phyloP scores from a whole-genome alignment of 2,113 vertebrate genomes.

The Aldabrachelys gigantea region DNA sequence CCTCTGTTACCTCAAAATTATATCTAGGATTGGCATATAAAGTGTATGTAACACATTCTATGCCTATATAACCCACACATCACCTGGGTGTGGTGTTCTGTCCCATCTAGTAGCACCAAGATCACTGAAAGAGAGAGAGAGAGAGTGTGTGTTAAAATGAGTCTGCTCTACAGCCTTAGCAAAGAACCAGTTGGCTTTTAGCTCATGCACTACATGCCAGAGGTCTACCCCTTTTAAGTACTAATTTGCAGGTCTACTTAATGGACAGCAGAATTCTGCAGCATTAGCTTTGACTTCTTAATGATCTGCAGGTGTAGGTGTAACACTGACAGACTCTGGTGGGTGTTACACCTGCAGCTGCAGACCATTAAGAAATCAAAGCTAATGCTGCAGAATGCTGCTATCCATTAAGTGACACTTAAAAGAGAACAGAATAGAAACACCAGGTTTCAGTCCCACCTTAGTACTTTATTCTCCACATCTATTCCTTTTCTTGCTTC shows the following conservation, averaged over 20 bases:
- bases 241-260: not conserved
- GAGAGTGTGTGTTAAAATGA: no score
- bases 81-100: no score
- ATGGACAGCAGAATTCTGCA: not conserved
- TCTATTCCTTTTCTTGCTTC: constrained; percentile 2
- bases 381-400: not conserved
- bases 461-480: not conserved
- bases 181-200: no score
- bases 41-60: not conserved
- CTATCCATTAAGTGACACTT: not conserved
- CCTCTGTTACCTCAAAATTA: constrained; percentile 11
- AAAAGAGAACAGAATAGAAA: not conserved
- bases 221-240: not conserved
- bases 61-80: not conserved
- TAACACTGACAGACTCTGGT: no score
- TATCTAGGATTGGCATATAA: not conserved
- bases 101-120: no score
- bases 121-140: no score
- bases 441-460: not conserved
- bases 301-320: not conserved
- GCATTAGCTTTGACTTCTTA: not conserved
- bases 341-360: not conserved
- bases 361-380: not conserved
- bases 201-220: no score
- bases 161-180: no score